Percentiles rank a stretch among this genome's conserved stretches.
These are phyloP conservation scores for Scaptodrosophila lebanonensis DNA, from an alignment of 1,140 invertebrate species.

Conservation along the genomic window DNA sequence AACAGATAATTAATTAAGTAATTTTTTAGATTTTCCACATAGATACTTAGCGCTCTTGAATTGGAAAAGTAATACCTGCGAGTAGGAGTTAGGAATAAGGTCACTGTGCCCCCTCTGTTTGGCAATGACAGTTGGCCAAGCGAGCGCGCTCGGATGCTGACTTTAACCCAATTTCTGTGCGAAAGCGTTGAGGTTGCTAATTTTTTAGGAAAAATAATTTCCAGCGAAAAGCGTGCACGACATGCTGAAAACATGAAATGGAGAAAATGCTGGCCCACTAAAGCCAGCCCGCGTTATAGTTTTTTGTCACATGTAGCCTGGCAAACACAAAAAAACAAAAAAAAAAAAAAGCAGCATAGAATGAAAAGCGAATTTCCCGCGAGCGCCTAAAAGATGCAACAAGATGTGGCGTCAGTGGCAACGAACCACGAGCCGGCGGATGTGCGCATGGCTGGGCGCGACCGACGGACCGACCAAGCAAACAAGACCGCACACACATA, in stretches of 20 bases:
- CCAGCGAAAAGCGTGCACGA: constrained; percentile 42
- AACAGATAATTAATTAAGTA: too few relatives aligned
- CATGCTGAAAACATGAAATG: constrained; percentile 33
- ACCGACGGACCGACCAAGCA: constrained; percentile 5
- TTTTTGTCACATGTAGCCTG: constrained; percentile 22
- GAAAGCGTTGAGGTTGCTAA: constrained; percentile 69
- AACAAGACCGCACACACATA: constrained; percentile 13
- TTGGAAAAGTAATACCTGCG: too few relatives aligned
- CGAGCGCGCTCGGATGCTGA: constrained; percentile 24
- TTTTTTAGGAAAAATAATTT: constrained; percentile 67
- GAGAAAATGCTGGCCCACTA: too few relatives aligned
- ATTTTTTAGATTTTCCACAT: too few relatives aligned
- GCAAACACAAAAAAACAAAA: too few relatives aligned
- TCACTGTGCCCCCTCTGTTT: too few relatives aligned
- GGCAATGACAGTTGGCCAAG: too few relatives aligned
- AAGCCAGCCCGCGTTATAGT: too few relatives aligned
- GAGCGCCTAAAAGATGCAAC: constrained; percentile 65
- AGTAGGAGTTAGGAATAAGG: too few relatives aligned
- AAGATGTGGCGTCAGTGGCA: constrained; percentile 51
- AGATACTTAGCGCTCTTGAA: too few relatives aligned
- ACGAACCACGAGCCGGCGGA: constrained; percentile 43
- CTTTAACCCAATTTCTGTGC: constrained; percentile 67
- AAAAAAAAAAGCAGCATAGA: too few relatives aligned
- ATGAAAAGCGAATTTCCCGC: constrained; percentile 43
- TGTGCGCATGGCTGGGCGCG: constrained; percentile 18